phyloP scores from a whole-genome alignment of 2,797 vertebrate genomes.

The Oryzias sinensis region DNA sequence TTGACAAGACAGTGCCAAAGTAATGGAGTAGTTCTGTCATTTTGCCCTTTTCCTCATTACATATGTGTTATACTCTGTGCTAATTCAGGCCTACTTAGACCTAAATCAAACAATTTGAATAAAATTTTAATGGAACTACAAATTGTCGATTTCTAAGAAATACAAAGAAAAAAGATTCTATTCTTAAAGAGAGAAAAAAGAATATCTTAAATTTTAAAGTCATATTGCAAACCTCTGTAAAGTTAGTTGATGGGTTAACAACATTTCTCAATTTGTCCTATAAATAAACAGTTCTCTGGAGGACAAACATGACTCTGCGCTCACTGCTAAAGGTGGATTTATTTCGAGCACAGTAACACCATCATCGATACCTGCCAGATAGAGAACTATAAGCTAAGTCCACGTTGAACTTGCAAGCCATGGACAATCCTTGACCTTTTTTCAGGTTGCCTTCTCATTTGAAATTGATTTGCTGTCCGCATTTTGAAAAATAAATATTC shows the following conservation, averaged over 20 bases:
- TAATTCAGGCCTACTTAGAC: no score
- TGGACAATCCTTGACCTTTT: slow-evolving; percentile 15
- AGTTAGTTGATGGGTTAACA: slow-evolving; percentile 15
- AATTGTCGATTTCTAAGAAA: no score
- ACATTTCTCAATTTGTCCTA: slow-evolving; percentile 38
- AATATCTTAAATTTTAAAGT: not conserved
- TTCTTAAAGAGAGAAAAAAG: no score
- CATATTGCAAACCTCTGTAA: slow-evolving; percentile 8
- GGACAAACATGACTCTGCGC: slow-evolving; percentile 27
- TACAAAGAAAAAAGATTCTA: no score
- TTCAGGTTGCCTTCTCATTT: slow-evolving; percentile 5
- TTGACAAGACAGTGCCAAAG: no score
- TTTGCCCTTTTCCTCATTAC: no score
- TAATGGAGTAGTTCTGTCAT: no score
- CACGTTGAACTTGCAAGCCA: slow-evolving; percentile 26
- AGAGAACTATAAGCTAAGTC: slow-evolving; percentile 25
- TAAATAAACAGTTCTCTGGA: slow-evolving; percentile 42
- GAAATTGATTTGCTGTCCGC: not conserved
- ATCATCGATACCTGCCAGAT: slow-evolving; percentile 26
- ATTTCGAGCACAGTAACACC: slow-evolving; percentile 43
- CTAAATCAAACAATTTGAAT: no score
- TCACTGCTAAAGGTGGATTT: slow-evolving; percentile 36
- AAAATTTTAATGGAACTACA: no score
- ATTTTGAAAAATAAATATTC: not conserved
- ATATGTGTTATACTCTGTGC: no score